Conservation (phyloP, 2,797 vertebrate species). For the Myotis pilosus region DNA sequence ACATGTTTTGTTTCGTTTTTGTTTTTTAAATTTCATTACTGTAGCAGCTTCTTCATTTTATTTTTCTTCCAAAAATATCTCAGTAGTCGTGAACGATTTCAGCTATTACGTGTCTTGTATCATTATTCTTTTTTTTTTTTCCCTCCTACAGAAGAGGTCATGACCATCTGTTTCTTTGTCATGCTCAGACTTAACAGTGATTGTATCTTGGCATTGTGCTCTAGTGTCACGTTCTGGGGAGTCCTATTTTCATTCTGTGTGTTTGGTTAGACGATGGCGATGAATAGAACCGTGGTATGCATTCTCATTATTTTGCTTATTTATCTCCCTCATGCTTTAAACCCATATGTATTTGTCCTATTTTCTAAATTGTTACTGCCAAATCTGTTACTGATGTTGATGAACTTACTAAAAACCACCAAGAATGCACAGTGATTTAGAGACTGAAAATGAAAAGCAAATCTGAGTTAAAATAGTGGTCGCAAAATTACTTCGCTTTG, state of each 20-base stretch:
- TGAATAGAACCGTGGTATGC: constrained; percentile 84
- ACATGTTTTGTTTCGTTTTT: constrained; percentile 71
- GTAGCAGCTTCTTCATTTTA: constrained; percentile 81
- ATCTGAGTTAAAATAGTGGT: constrained; percentile 64
- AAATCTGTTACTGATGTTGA: constrained; percentile 84
- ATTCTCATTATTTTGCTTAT: constrained; percentile 85
- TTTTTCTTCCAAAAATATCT: constrained; percentile 79
- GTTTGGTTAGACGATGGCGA: constrained; percentile 85
- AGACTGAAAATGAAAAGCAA: constrained; percentile 75
- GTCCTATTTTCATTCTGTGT: constrained; percentile 80
- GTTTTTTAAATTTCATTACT: constrained; percentile 81
- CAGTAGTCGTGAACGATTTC: constrained; percentile 80
- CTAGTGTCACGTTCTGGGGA: constrained; percentile 84
- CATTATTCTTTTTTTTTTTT: constrained; percentile 77
- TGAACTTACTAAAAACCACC: constrained; percentile 77
- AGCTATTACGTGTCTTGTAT: constrained; percentile 78
- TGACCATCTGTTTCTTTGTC: constrained; percentile 85
- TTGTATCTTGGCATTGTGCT: constrained; percentile 85
- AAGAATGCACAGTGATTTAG: constrained; percentile 70
- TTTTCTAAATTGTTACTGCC: constrained; percentile 78
- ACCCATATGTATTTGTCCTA: constrained; percentile 73
- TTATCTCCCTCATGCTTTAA: constrained; percentile 84
- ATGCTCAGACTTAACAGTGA: constrained; percentile 83
- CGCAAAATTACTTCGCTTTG: constrained; percentile 61
- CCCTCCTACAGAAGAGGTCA: constrained; percentile 78